phyloP scores from a whole-genome alignment of 2,797 vertebrate species.

The Takifugu rubripes region DNA sequence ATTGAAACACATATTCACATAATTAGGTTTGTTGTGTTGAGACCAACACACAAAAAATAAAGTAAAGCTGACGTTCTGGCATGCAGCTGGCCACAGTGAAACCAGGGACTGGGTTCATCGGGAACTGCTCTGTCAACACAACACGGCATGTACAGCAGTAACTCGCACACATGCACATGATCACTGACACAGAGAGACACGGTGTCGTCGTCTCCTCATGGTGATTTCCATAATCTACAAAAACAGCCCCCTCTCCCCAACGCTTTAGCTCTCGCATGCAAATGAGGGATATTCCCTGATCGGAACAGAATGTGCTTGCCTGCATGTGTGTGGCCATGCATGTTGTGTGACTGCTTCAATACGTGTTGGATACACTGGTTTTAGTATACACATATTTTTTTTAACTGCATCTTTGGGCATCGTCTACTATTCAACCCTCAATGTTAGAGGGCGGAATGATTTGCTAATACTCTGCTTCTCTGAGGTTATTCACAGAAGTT shows the following conservation, averaged over 20 bases:
- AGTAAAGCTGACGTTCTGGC: constrained; percentile 37
- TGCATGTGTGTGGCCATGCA: neutral
- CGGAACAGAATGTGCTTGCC: constrained; percentile 7
- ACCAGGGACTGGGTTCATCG: constrained; percentile 35
- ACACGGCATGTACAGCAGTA: constrained; percentile 18
- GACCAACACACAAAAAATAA: constrained; percentile 11
- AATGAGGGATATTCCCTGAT: constrained; percentile 33
- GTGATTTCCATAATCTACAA: constrained; percentile 51
- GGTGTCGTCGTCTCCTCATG: constrained; percentile 24
- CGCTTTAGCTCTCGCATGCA: constrained; percentile 23
- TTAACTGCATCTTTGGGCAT: too few relatives aligned
- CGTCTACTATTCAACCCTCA: too few relatives aligned
- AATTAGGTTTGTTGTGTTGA: neutral
- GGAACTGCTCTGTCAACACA: constrained; percentile 50
- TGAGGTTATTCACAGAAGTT: too few relatives aligned
- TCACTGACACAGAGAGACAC: constrained; percentile 8
- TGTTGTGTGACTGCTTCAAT: neutral
- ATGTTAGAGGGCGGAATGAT: too few relatives aligned
- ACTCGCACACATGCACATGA: constrained; percentile 7
- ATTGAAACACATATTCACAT: neutral
- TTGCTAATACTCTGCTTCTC: too few relatives aligned
- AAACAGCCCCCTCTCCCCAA: constrained; percentile 39
- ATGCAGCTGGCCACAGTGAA: constrained; percentile 27
- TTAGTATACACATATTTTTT: too few relatives aligned
- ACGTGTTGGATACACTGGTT: too few relatives aligned